Conservation (phyloP, 1,140 invertebrate species). For the Thaumetopoea pityocampa region DNA sequence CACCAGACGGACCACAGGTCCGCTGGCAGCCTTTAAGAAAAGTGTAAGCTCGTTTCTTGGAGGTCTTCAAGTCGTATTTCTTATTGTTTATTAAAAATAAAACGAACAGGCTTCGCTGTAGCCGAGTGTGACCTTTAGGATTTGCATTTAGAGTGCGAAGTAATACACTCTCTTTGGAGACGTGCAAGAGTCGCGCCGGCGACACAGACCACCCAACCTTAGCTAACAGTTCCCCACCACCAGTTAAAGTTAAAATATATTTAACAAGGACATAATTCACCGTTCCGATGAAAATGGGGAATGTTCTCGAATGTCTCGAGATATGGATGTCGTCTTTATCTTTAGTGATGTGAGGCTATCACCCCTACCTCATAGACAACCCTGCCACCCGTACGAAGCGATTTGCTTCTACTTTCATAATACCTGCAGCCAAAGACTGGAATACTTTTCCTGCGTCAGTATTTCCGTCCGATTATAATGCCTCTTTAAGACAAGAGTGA, state of each 20-base stretch:
- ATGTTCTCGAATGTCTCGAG: constrained; percentile 4
- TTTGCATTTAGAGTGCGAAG: constrained; percentile 22
- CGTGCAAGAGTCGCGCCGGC: constrained; percentile 14
- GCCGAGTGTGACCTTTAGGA: constrained; percentile 15
- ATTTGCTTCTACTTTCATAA: too few species aligned
- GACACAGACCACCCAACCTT: constrained; percentile 23
- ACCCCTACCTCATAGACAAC: not conserved
- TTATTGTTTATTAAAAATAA: too few species aligned
- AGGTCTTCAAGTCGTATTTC: too few species aligned
- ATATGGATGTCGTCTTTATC: not conserved
- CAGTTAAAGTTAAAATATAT: constrained; percentile 13
- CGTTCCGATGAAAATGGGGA: constrained; percentile 8
- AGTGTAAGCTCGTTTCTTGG: too few species aligned
- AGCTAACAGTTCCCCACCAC: constrained; percentile 9
- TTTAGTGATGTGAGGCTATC: not conserved
- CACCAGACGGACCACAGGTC: too few species aligned
- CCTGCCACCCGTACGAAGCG: not conserved
- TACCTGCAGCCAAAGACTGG: too few species aligned
- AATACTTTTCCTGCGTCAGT: too few species aligned
- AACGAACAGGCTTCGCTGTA: constrained; percentile 6
- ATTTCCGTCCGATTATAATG: too few species aligned
- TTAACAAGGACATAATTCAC: constrained; percentile 16
- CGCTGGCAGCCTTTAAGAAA: too few species aligned
- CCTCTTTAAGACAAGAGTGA: too few species aligned
- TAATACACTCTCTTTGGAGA: constrained; percentile 18